Conservation (phyloP, 2,888 invertebrate genomes). For the Trachelus troglodyta region DNA sequence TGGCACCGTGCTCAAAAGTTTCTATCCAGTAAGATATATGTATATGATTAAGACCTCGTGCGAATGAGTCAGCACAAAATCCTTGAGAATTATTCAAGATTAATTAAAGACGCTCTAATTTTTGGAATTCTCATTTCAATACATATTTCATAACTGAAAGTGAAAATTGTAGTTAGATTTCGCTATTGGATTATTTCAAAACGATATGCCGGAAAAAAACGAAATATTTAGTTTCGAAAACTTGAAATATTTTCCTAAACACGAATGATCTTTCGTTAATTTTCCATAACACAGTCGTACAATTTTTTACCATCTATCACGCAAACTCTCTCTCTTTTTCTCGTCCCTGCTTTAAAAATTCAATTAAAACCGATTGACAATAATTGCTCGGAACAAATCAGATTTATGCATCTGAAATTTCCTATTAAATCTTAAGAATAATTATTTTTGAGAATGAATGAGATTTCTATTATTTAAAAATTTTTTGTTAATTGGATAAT, state of each 20-base stretch:
- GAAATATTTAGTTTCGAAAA: background rate
- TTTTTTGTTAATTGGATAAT: too few relatives aligned
- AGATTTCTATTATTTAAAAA: too few relatives aligned
- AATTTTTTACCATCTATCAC: background rate
- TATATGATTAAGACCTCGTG: background rate
- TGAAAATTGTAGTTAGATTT: background rate
- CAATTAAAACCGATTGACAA: too few relatives aligned
- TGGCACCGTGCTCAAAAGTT: background rate
- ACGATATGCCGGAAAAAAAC: background rate
- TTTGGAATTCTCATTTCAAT: background rate
- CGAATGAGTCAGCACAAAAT: background rate
- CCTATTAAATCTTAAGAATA: too few relatives aligned
- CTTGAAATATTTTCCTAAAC: background rate
- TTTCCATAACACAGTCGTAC: background rate
- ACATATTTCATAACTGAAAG: background rate
- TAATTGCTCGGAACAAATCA: too few relatives aligned
- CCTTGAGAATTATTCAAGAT: background rate
- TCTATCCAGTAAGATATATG: background rate
- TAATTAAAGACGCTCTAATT: background rate
- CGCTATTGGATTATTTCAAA: background rate
- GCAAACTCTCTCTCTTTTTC: background rate
- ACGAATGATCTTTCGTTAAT: background rate
- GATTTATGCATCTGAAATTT: too few relatives aligned
- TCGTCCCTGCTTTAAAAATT: background rate
- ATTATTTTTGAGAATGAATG: too few relatives aligned